Base-by-base conservation (phyloP, 2,113 vertebrate genomes). In the Anarhynchus alexandrinus region DNA sequence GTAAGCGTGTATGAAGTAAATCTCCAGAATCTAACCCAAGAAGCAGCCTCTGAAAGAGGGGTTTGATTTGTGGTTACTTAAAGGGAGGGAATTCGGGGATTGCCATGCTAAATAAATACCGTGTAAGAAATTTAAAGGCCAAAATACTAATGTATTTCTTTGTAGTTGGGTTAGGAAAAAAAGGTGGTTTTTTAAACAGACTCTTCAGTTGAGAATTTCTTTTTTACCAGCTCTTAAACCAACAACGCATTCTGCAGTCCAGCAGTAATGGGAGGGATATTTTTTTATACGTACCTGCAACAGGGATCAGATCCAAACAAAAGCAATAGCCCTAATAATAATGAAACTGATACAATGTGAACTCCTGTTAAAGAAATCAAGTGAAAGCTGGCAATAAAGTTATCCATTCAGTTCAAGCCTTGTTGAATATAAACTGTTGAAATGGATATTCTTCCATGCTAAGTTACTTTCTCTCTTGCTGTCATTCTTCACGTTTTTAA, bases 131-230 rank as follows among this genome's bases (percentile, higher is more conserved):
- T 95, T 96, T 83, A 96, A 97, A 97, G 96, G 97, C 98, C 98
- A 98, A 98, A 98, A 98, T 98, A 97, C 98, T 98, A 97, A 98
- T 98, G 95, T 97, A 97, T 98, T 98, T 97, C 98, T 98, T 98
- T 97, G 98, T 98, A 98, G 98, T 97, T 90, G 38, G 92, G 90
- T 97, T 96, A 7, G 96, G 67, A 82, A 88, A 86, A 74, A 74
- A 94, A 89, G 77, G 97, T 97, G 82, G 32, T 80, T 98, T 96
- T 96, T 97, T 95, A 96, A 97, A 93, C 70, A 96, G 94, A 94
- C 93, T 93, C 76, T 94, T 97, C 77, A 78, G 82, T 94, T 97
- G 97, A 96, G 78, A 96, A 94, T 97, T 98, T 94, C 86, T 96
- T 97, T 98, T 98, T 97, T 98, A 98, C 96, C 95, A 95, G 77